Base-by-base conservation (phyloP, 2,113 vertebrate species). In the Lates calcarifer region DNA sequence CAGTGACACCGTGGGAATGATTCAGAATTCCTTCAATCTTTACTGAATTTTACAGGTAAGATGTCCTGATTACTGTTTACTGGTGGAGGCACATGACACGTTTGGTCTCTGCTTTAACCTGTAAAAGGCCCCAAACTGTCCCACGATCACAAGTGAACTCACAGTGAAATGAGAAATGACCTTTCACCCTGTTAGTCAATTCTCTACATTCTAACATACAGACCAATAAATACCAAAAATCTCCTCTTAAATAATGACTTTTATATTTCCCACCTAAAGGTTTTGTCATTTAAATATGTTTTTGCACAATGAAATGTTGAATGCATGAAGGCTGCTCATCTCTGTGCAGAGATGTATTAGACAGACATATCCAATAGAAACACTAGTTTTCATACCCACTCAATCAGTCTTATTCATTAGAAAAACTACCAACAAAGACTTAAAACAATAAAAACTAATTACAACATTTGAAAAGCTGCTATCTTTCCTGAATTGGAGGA, bases 141-240 rank as follows among this genome's bases (percentile, higher is more conserved):
- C 73, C 77, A 77, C 31, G 15, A 22, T 58, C 63, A 51, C 75
- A 47, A 15, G 28, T 49, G 53, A 75, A 5, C 51, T 88, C 83
- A 29, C 90, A 64, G 66, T 53, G 45, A 66, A 31, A 76, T 22
- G 83, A 81, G 11, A 88, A 39, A 18, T 87, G 90, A 90, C 86
- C 90, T 88, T 88, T 77, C 68, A 81, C 82, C 88, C 49, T 4
- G 9, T 33, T 6, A 13, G 12, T 66, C 49, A 24, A 57, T 74
- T 83, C 74, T 61, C 26, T 7, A 74, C 84, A 87, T 90, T 90
- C 69, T 90, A 51, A 72, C 82, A 78, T 0, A 69, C 9, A 65
- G 67, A 75, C 62, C 57, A 20, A 55, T 22, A 77, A 76, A 75
- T 28, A 68, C 53, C 68, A 68, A 31, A 57, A 28, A 63, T 13